Percentiles rank a stretch among this genome's conserved stretches.
phyloP scores from a whole-genome alignment of 2,797 vertebrate genomes.

The Gorsachius magnificus region DNA sequence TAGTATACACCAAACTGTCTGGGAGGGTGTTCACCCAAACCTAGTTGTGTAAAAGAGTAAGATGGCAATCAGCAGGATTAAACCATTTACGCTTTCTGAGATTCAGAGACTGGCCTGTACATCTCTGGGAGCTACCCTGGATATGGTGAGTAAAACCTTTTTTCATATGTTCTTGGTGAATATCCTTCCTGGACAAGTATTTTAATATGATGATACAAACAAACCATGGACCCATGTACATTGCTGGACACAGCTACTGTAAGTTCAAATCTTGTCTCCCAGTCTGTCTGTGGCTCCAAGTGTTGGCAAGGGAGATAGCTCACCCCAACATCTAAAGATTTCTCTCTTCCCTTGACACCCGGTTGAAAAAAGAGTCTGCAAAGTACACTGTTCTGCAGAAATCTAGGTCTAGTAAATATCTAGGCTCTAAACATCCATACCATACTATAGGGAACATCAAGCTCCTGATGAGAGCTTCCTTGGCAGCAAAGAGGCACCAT shows the following conservation, averaged over 20 bases:
- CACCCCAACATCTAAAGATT: background rate
- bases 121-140: background rate
- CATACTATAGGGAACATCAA: background rate
- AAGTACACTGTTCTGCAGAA: background rate
- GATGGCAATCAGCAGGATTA: background rate
- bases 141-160: background rate
- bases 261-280: background rate
- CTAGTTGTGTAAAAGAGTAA: background rate
- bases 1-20: background rate
- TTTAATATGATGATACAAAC: background rate
- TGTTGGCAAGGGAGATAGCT: background rate
- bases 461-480: background rate
- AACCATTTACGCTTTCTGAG: background rate
- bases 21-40: background rate
- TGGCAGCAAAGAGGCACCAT: background rate
- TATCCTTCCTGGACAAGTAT: background rate
- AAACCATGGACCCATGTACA: background rate
- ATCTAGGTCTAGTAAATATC: background rate
- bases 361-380: background rate
- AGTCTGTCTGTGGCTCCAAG: background rate
- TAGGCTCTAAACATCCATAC: background rate
- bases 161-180: background rate
- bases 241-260: background rate
- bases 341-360: background rate
- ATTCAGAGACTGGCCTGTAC: background rate